Percentiles rank a stretch among this genome's conserved stretches.
Conservation (phyloP, 2,888 invertebrate genomes). For the Barypeithes pellucidus region DNA sequence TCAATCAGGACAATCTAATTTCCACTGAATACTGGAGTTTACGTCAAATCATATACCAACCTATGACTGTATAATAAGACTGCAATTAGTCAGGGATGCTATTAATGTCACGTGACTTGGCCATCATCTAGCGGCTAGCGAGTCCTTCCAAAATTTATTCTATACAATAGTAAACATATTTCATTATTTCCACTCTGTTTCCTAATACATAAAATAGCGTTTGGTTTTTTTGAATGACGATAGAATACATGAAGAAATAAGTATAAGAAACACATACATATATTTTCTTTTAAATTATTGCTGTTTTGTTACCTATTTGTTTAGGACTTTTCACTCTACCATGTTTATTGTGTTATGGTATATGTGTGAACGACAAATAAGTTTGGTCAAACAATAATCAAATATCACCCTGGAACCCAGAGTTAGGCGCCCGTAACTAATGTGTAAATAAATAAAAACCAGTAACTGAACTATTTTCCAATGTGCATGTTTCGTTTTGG, state of each 20-base stretch:
- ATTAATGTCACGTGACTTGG: too few species aligned
- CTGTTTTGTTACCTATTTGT: constrained; percentile 35
- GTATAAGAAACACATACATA: not conserved
- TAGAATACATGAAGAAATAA: not conserved
- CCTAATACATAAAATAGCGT: too few species aligned
- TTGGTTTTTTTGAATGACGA: too few species aligned
- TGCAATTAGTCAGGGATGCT: too few species aligned
- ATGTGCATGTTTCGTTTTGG: not conserved
- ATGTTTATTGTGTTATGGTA: constrained; percentile 53
- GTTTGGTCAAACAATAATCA: constrained; percentile 53
- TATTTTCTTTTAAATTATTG: constrained; percentile 17
- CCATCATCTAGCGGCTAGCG: too few species aligned
- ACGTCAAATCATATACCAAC: too few species aligned
- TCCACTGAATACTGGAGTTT: too few species aligned
- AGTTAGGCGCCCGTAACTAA: constrained; percentile 32
- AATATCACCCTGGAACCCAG: constrained; percentile 53
- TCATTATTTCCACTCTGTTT: too few species aligned
- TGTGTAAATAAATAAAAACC: not conserved
- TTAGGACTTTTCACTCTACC: constrained; percentile 50
- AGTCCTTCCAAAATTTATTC: too few species aligned
- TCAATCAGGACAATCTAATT: too few species aligned
- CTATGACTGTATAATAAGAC: too few species aligned
- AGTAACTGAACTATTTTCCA: not conserved
- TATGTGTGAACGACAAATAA: constrained; percentile 50
- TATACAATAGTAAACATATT: too few species aligned